These are phyloP conservation scores for Sus scrofa DNA, from an alignment of 2,113 vertebrate genomes.

Conservation along the genomic window T2T-Sscrofa CM000816.6:107936001-107936500, in stretches of 20 bases:
- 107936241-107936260: background rate
- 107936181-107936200: slow-evolving; percentile 28
- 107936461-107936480: background rate
- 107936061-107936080: background rate
- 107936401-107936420: too few relatives aligned
- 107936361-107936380: too few relatives aligned
- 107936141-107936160: slow-evolving; percentile 40
- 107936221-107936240: slow-evolving; percentile 41
- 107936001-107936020: slow-evolving; percentile 14
- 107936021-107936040: slow-evolving; percentile 2
- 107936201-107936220: background rate
- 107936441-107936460: background rate
- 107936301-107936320: too few relatives aligned
- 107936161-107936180: background rate
- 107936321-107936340: too few relatives aligned
- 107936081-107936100: background rate
- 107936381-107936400: too few relatives aligned
- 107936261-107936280: too few relatives aligned
- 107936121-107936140: background rate
- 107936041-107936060: background rate
- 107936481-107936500: slow-evolving; percentile 12
- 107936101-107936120: slow-evolving; percentile 34
- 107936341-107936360: too few relatives aligned
- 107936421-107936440: too few relatives aligned
- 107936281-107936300: too few relatives aligned